Evolutionary conservation across 2,888 invertebrate species (phyloP).

Genomic region (Acholoe squamosa): DNA sequence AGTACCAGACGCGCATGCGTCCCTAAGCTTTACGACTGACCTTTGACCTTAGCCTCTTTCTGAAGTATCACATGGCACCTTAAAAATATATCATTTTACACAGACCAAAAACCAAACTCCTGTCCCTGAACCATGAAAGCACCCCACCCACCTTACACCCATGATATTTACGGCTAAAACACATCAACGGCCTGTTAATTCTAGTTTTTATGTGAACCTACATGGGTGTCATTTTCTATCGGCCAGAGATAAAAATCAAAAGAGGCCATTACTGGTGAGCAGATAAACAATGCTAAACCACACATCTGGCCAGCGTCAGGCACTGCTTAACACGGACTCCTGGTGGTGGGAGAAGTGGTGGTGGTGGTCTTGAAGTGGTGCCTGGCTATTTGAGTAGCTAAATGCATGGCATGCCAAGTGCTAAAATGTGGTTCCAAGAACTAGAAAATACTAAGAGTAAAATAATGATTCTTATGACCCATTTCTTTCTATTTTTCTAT

Average conservation of each 20-base stretch:
- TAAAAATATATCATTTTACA: conserved; percentile 10
- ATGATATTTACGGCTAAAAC: background rate
- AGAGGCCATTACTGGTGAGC: too few relatives aligned
- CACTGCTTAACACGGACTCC: background rate
- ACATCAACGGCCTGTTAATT: background rate
- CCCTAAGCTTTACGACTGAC: background rate
- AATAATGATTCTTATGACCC: too few relatives aligned
- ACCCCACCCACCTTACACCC: background rate
- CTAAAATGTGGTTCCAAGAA: too few relatives aligned
- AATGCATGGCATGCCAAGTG: too few relatives aligned
- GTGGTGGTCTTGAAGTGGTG: too few relatives aligned
- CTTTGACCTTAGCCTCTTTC: background rate
- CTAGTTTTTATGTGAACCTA: background rate
- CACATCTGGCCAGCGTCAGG: too few relatives aligned
- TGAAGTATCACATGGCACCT: background rate
- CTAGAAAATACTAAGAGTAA: too few relatives aligned
- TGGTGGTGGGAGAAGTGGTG: background rate
- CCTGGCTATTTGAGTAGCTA: too few relatives aligned
- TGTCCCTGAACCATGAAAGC: background rate
- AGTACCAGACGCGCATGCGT: background rate
- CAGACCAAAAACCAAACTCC: too few relatives aligned
- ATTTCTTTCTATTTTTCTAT: too few relatives aligned
- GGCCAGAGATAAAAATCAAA: too few relatives aligned
- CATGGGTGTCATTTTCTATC: background rate
- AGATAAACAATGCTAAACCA: too few relatives aligned